These are phyloP conservation scores for Trissonchulus latispiculum DNA, from an alignment of 2,888 invertebrate species.

Conservation along the genomic window DNA sequence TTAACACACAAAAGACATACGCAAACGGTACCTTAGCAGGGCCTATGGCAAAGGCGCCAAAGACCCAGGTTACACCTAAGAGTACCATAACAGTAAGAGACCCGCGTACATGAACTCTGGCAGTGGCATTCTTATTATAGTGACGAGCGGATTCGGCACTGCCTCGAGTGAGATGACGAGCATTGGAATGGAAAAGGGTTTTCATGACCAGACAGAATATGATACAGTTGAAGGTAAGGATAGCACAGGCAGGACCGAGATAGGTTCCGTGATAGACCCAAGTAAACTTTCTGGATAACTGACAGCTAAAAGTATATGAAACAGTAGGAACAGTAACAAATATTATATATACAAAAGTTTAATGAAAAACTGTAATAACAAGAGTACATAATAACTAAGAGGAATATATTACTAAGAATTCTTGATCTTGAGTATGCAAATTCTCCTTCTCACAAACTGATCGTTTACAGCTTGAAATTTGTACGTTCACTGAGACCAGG, in stretches of 20 bases:
- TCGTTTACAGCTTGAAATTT: too few species aligned
- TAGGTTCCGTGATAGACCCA: constrained; percentile 47
- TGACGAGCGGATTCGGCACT: background rate
- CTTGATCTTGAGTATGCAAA: too few species aligned
- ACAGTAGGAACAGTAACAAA: too few species aligned
- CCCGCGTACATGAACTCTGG: constrained; percentile 20
- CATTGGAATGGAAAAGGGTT: background rate
- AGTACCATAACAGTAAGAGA: constrained; percentile 21
- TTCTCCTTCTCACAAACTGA: too few species aligned
- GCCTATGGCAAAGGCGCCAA: constrained; percentile 40
- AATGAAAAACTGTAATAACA: too few species aligned
- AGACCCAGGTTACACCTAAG: constrained; percentile 43
- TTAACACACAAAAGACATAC: constrained; percentile 43
- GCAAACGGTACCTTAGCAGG: constrained; percentile 35
- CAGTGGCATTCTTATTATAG: background rate
- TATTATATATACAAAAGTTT: too few species aligned
- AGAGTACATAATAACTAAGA: too few species aligned
- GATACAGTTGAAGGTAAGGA: constrained; percentile 46
- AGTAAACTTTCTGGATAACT: constrained; percentile 44
- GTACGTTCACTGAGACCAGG: too few species aligned
- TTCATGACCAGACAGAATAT: constrained; percentile 45
- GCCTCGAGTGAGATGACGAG: background rate
- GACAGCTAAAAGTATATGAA: constrained; percentile 47
- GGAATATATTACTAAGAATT: too few species aligned
- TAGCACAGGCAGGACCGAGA: constrained; percentile 46